Percentiles rank a stretch among this genome's conserved stretches.
Evolutionary conservation across 2,113 vertebrate species (phyloP).

Genomic region (Zapornia atra): DNA sequence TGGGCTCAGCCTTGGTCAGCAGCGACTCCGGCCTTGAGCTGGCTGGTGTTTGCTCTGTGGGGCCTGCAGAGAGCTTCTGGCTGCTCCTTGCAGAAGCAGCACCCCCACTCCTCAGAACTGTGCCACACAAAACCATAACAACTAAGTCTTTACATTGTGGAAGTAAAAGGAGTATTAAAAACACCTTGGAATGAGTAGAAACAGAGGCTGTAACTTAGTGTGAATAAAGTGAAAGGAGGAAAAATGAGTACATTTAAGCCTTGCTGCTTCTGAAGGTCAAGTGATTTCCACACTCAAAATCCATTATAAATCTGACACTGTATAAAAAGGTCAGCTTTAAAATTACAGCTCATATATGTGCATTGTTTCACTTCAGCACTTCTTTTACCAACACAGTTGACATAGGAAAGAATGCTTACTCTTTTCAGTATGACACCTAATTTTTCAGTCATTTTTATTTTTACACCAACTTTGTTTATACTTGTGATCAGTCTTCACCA

Average conservation of each 20-base stretch:
- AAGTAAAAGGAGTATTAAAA: neutral
- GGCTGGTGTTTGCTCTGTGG: too few species aligned
- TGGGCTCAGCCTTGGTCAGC: too few species aligned
- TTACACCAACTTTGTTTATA: neutral
- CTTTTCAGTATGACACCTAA: neutral
- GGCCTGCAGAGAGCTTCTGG: too few species aligned
- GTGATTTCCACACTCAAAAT: neutral
- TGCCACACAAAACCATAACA: too few species aligned
- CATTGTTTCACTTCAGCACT: neutral
- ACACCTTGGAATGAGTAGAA: neutral
- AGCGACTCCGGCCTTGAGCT: too few species aligned
- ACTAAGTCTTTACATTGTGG: neutral
- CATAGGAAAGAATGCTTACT: neutral
- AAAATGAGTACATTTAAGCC: neutral
- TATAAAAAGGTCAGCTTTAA: constrained; percentile 14
- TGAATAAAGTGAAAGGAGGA: neutral
- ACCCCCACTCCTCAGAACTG: too few species aligned
- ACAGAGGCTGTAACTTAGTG: neutral
- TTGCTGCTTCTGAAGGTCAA: constrained; percentile 34
- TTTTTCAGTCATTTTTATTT: neutral
- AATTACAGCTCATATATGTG: neutral
- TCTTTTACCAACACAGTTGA: neutral
- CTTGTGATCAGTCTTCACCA: neutral
- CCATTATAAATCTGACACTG: neutral
- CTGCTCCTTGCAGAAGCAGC: too few species aligned